These are phyloP conservation scores for Lasioglossum villosulum DNA, from an alignment of 2,888 invertebrate genomes.

Conservation along the genomic window DNA sequence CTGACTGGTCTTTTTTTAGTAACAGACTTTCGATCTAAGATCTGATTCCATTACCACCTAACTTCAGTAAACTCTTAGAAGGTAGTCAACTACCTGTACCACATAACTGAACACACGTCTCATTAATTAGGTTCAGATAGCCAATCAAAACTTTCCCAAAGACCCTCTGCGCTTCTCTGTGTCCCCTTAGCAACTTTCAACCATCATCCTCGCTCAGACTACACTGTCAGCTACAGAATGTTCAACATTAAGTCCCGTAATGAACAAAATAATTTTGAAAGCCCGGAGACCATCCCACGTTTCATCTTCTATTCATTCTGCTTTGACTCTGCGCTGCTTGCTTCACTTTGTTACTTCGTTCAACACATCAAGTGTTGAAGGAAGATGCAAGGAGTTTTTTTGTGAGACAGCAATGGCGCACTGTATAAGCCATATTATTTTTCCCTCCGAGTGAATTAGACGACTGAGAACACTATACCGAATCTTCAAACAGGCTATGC, in stretches of 20 bases:
- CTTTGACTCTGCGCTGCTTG: too few species aligned
- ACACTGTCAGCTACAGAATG: not conserved
- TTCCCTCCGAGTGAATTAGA: not conserved
- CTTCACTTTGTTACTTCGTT: not conserved
- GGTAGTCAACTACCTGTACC: not conserved
- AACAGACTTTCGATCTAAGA: not conserved
- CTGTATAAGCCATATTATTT: not conserved
- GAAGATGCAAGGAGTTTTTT: not conserved
- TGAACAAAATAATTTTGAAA: not conserved
- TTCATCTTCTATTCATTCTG: not conserved
- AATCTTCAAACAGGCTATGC: not conserved
- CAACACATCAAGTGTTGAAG: not conserved
- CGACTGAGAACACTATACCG: not conserved
- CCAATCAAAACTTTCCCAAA: conserved; percentile 3
- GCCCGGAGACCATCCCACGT: not conserved
- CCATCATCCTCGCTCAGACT: not conserved
- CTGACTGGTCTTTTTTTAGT: not conserved
- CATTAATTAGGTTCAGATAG: not conserved
- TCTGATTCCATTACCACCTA: not conserved
- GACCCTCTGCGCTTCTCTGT: not conserved
- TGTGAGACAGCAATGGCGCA: not conserved
- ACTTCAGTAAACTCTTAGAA: not conserved
- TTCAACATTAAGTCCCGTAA: not conserved
- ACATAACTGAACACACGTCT: not conserved
- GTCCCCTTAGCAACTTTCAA: not conserved